A percentile compares a stretch with the other conserved stretches of the same genome.
These are phyloP conservation scores for Megalops cyprinoides DNA, from an alignment of 2,797 vertebrate genomes.

Conservation along the genomic window DNA sequence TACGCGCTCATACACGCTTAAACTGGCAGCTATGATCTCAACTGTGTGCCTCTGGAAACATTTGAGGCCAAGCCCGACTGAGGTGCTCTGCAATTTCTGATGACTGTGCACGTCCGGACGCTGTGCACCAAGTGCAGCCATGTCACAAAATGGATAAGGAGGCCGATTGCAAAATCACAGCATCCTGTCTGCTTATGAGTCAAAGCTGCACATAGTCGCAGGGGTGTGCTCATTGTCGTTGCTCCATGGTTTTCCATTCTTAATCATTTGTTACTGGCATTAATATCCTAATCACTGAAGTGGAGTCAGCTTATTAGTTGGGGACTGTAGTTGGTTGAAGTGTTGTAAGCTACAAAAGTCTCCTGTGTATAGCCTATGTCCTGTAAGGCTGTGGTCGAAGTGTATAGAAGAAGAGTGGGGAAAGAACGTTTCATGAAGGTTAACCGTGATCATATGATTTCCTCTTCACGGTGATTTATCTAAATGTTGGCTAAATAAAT, in stretches of 20 bases:
- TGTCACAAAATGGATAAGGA: not conserved
- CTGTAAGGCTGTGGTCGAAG: not conserved
- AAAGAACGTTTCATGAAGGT: constrained; percentile 39
- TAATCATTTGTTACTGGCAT: not conserved
- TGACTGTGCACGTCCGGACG: not conserved
- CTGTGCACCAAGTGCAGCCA: not conserved
- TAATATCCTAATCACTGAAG: not conserved
- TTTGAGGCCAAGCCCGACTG: not conserved
- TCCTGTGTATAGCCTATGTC: not conserved
- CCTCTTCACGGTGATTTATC: constrained; percentile 32
- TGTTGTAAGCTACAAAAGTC: not conserved
- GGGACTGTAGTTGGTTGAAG: too few species aligned
- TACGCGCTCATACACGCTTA: not conserved
- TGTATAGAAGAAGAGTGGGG: not conserved
- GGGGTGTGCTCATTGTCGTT: not conserved
- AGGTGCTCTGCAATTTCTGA: not conserved
- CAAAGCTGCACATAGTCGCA: not conserved
- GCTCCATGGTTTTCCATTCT: not conserved
- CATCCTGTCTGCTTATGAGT: not conserved
- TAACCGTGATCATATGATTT: constrained; percentile 49
- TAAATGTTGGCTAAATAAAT: not conserved
- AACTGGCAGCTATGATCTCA: not conserved
- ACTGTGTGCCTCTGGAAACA: not conserved
- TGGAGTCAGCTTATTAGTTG: not conserved
- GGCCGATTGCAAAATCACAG: not conserved